These are phyloP conservation scores for Callopanchax toddi DNA, from an alignment of 2,113 vertebrate species.

Conservation along the genomic window DNA sequence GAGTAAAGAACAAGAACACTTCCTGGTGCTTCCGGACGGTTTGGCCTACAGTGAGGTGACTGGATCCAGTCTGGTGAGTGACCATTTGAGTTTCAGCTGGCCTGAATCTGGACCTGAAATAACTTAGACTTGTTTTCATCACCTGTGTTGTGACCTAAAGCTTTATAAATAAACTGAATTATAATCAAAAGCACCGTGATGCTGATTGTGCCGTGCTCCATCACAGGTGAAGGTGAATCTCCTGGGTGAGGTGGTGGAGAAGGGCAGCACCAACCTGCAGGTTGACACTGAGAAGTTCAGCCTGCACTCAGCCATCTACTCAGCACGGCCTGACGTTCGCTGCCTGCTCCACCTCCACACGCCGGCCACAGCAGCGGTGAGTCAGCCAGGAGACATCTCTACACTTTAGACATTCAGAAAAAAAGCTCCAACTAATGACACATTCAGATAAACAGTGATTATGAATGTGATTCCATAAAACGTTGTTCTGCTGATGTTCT, in stretches of 20 bases:
- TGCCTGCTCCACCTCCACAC: slow-evolving; percentile 93
- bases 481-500: background rate
- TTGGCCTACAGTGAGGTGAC: slow-evolving; percentile 90
- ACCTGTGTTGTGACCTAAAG: background rate
- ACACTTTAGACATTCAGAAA: background rate
- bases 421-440: background rate
- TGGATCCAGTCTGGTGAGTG: slow-evolving; percentile 90
- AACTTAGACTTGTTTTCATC: too few species aligned
- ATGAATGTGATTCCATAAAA: too few species aligned
- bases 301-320: slow-evolving; percentile 94
- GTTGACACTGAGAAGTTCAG: slow-evolving; percentile 87
- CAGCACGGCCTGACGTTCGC: slow-evolving; percentile 87
- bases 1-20: slow-evolving; percentile 97
- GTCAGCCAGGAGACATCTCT: slow-evolving; percentile 54
- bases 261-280: slow-evolving; percentile 87
- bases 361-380: slow-evolving; percentile 87
- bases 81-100: background rate
- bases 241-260: slow-evolving; percentile 92
- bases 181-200: too few species aligned
- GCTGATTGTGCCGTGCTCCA: background rate
- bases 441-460: background rate
- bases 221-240: slow-evolving; percentile 95
- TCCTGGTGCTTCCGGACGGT: slow-evolving; percentile 90
- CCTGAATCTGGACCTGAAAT: too few species aligned
- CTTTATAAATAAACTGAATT: too few species aligned